These are phyloP conservation scores for Syndactyla subalaris DNA, from an alignment of 2,797 vertebrate genomes.

Conservation along the genomic window DNA sequence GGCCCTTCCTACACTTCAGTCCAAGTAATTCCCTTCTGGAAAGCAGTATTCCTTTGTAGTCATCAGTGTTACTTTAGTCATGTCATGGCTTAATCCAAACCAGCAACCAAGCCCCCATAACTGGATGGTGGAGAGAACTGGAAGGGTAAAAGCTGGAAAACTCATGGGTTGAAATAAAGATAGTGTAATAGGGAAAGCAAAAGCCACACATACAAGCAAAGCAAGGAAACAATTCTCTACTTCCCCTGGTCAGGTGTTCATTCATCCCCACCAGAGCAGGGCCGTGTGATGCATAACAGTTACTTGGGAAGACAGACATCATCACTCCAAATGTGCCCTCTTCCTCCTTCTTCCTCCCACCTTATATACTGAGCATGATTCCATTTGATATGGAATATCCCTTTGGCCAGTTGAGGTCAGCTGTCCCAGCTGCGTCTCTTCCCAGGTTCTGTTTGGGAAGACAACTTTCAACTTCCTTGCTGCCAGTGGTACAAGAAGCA, in stretches of 20 bases:
- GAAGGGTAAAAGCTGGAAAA: neutral
- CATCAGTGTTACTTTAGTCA: neutral
- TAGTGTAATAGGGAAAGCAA: neutral
- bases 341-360: neutral
- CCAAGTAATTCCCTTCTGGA: neutral
- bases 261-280: neutral
- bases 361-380: neutral
- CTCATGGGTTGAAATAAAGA: neutral
- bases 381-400: neutral
- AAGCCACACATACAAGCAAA: neutral
- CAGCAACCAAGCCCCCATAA: neutral
- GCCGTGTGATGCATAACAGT: accelerated
- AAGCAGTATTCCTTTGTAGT: neutral
- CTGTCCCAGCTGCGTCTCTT: neutral
- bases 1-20: neutral
- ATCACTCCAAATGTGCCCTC: neutral
- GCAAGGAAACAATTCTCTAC: neutral
- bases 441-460: neutral
- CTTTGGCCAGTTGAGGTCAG: neutral
- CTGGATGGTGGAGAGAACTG: accelerated
- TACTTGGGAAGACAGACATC: neutral
- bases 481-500: accelerated
- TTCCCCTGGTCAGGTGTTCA: neutral
- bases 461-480: neutral
- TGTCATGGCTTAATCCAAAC: neutral